A percentile compares a stretch with the other conserved stretches of the same genome.
phyloP scores from a whole-genome alignment of 2,888 invertebrate species.

The Cataglyphis altisquamis region DNA sequence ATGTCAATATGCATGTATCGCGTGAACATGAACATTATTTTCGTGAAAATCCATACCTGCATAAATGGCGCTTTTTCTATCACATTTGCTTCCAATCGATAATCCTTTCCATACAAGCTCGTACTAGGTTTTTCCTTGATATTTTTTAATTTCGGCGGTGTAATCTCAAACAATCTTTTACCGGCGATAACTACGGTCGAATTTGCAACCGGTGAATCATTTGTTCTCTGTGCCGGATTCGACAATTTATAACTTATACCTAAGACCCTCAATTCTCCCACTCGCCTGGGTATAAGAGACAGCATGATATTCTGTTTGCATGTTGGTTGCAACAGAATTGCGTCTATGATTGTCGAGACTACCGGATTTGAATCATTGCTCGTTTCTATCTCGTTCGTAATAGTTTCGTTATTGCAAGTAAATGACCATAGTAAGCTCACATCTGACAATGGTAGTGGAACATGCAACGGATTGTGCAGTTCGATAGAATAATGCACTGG shows the following conservation, averaged over 20 bases:
- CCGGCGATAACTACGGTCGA: conserved; percentile 87
- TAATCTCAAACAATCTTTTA: conserved; percentile 88
- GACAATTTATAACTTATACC: conserved; percentile 91
- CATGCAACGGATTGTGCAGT: conserved; percentile 92
- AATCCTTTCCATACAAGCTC: conserved; percentile 88
- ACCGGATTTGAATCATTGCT: conserved; percentile 86
- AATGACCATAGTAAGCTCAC: conserved; percentile 92
- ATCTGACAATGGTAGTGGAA: conserved; percentile 90
- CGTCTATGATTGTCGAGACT: conserved; percentile 88
- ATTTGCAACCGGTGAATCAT: conserved; percentile 76
- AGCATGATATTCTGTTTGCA: conserved; percentile 90
- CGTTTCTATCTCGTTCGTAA: conserved; percentile 84
- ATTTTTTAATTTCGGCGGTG: conserved; percentile 88
- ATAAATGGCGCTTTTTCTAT: conserved; percentile 94
- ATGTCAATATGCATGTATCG: not conserved
- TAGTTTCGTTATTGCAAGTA: conserved; percentile 85
- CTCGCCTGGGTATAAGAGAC: conserved; percentile 91
- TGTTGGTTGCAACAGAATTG: conserved; percentile 88
- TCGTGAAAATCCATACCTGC: conserved; percentile 87
- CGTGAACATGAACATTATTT: conserved; percentile 8
- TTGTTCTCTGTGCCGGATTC: conserved; percentile 73
- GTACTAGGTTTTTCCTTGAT: conserved; percentile 87
- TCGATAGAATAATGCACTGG: conserved; percentile 93
- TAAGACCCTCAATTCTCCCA: conserved; percentile 91
- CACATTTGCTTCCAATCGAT: conserved; percentile 91